phyloP scores from a whole-genome alignment of 2,113 vertebrate species.

The Dolichotis patagonum region DNA sequence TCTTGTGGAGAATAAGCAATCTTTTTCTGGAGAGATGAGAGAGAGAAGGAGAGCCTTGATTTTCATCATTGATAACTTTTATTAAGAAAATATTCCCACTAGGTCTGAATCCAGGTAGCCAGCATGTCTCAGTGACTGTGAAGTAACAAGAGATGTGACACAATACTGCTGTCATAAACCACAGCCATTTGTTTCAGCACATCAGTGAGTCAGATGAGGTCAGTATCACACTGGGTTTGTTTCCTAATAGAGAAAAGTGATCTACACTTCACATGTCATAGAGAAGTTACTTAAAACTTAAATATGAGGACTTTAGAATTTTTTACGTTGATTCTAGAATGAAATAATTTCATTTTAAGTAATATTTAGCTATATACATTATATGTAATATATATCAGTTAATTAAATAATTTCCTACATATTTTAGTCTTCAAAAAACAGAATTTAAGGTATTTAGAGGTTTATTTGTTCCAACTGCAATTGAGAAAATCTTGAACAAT shows the following conservation, averaged over 20 bases:
- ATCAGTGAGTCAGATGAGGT: not conserved
- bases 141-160: not conserved
- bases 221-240: not conserved
- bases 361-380: not conserved
- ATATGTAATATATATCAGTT: not conserved
- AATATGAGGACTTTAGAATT: not conserved
- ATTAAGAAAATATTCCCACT: not conserved
- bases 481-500: not conserved
- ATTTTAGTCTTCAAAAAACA: not conserved
- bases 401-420: not conserved
- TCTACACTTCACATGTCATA: not conserved
- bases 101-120: not conserved
- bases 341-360: not conserved
- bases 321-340: slow-evolving; percentile 22
- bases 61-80: not conserved
- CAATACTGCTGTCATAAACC: not conserved
- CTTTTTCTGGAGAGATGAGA: not conserved
- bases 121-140: not conserved
- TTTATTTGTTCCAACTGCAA: not conserved
- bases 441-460: not conserved
- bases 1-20: not conserved
- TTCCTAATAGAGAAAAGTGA: not conserved
- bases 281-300: not conserved
- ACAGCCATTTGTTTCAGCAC: not conserved
- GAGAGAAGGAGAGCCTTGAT: not conserved